These are phyloP conservation scores for Hydrophis major DNA, from an alignment of 2,797 vertebrate genomes.

Conservation along the genomic window DNA sequence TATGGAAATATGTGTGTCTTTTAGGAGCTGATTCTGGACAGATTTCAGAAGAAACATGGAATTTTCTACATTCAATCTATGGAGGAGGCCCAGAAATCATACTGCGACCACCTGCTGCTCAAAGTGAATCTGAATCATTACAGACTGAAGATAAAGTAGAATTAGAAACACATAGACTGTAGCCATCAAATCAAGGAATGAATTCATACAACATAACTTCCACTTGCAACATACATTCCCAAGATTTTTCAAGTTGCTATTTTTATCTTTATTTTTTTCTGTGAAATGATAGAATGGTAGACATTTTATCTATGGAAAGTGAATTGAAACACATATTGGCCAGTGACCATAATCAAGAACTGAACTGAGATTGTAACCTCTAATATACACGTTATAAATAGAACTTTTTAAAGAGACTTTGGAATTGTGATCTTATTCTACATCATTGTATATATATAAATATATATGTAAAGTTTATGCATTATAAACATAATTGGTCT, in stretches of 20 bases:
- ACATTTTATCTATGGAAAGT: slow-evolving; percentile 67
- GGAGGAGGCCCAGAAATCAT: slow-evolving; percentile 93
- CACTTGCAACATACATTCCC: slow-evolving; percentile 79
- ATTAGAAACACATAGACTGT: slow-evolving; percentile 90
- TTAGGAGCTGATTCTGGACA: slow-evolving; percentile 97
- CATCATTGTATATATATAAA: slow-evolving; percentile 15
- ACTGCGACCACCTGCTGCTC: slow-evolving; percentile 84
- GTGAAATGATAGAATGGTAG: slow-evolving; percentile 57
- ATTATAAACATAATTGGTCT: slow-evolving; percentile 38
- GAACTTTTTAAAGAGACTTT: slow-evolving; percentile 39
- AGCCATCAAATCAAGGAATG: slow-evolving; percentile 56
- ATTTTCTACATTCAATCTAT: slow-evolving; percentile 93
- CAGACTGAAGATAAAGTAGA: slow-evolving; percentile 96
- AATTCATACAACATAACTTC: slow-evolving; percentile 72
- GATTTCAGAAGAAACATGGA: slow-evolving; percentile 98
- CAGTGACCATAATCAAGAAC: neutral
- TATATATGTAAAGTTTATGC: slow-evolving; percentile 44
- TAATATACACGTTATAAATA: slow-evolving; percentile 55
- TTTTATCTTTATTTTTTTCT: slow-evolving; percentile 39
- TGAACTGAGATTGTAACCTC: slow-evolving; percentile 26
- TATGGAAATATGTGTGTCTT: slow-evolving; percentile 3
- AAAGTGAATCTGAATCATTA: slow-evolving; percentile 78
- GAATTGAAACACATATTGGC: slow-evolving; percentile 39
- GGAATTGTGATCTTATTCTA: slow-evolving; percentile 55
- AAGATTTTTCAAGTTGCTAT: slow-evolving; percentile 63